Base-by-base conservation (phyloP, 2,113 vertebrate genomes). In the Paramisgurnus dabryanus region DNA sequence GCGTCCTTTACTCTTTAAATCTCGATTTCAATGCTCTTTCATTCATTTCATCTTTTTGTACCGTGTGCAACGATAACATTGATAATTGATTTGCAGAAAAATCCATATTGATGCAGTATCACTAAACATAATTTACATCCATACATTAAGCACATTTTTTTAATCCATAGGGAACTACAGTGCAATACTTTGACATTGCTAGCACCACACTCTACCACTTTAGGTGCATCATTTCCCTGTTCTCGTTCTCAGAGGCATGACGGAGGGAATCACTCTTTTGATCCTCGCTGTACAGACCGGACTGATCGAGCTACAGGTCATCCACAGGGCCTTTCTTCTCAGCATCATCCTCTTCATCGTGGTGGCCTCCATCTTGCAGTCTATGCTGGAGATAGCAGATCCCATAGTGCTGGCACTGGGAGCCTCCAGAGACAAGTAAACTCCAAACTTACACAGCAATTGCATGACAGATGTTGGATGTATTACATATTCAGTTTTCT, bases 291-390 rank as follows among this genome's bases (percentile, higher is more conserved):
- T 99, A 39, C 98, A 99, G 91, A 99, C 98, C 0, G 98, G 98
- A 57, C 94, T 99, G 82, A 99, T 99, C 73, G 97, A 99, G 82
- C 92, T 99, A 17, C 96, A 99, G 90, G 97, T 99, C 53, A 97
- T 99, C 72, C 97, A 99, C 87, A 91, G 98, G 86, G 98, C 98
- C 0, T 99, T 99, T 90, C 94, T 99, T 58, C 96, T 99, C 83
- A 98, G 96, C 87, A 99, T 99, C 87, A 96, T 99, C 89, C 96
- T 99, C 82, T 99, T 98, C 91, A 99, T 99, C 69, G 97, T 99
- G 27, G 97, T 99, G 27, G 97, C 97, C 43, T 99, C 98, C 79
- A 98, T 98, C 78, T 93, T 99, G 11, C 98, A 99, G 91, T 99
- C 97, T 55, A 99, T 99, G 98, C 88, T 99, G 89, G 98, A 99